These are phyloP conservation scores for Nesogale talazaci DNA, from an alignment of 2,113 vertebrate species.

Conservation along the genomic window DNA sequence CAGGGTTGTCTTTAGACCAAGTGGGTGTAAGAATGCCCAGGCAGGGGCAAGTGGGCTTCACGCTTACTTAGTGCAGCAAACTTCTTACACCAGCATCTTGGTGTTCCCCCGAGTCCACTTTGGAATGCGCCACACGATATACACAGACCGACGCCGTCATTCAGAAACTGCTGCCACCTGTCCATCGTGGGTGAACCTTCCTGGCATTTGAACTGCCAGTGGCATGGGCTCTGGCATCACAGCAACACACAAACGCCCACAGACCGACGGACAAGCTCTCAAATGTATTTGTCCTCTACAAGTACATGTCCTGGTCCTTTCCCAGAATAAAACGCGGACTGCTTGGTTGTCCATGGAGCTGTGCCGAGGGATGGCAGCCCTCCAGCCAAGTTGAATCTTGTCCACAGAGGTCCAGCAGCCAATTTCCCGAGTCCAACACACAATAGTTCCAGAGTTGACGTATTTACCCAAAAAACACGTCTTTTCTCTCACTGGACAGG, in stretches of 20 bases:
- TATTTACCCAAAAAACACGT: not conserved
- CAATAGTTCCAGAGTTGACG: not conserved
- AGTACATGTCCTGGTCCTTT: not conserved
- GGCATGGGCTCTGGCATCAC: not conserved
- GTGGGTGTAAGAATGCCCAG: rapidly evolving
- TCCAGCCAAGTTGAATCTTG: conserved; percentile 53
- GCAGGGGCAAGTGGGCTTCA: not conserved
- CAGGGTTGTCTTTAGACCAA: not conserved
- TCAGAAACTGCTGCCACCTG: too few species aligned
- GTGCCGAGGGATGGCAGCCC: not conserved
- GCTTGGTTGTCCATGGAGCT: not conserved
- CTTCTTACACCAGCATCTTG: not conserved
- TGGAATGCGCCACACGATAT: not conserved
- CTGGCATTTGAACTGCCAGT: not conserved
- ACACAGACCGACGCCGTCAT: too few species aligned
- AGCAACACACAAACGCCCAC: not conserved
- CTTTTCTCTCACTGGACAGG: not conserved
- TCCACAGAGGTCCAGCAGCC: conserved; percentile 43
- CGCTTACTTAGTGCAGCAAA: not conserved
- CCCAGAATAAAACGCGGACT: conserved; percentile 27
- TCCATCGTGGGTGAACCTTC: not conserved
- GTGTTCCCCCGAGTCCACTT: not conserved
- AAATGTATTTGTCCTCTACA: not conserved
- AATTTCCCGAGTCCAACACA: conserved; percentile 56
- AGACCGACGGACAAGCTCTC: not conserved